Evolutionary conservation across 2,113 vertebrate species (phyloP), one percentile per base, ranked within the genome.

Genomic region (Cacatua alba): DNA sequence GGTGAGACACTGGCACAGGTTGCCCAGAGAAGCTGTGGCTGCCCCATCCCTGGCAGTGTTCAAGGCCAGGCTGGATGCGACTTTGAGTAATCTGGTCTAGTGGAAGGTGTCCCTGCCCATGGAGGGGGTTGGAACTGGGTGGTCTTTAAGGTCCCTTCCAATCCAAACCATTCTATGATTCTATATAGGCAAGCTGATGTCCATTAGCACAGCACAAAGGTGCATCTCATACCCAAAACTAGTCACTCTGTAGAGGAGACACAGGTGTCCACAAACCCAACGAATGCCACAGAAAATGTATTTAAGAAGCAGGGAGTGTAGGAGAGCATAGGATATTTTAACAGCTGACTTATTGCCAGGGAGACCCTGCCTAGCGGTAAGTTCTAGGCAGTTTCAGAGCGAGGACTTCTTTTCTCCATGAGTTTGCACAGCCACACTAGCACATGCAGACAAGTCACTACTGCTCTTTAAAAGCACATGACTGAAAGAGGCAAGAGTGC

Each of bases 381-480:
- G 10, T 4, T 2, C 29, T 83, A 7, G 16, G 28, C 16, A 51
- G 21, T 43, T 60, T 59, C 46, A 68, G 16, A 53, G 57, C 20
- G 55, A 25, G 21, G 28, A 25, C 35, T 82, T 43, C 14, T 55
- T 20, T 35, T 70, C 57, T 75, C 52, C 37, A 9, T 12, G n/a
- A 51, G 16, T 75, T 63, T 87, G 63, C 21, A 41, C 29, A 55
- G 37, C 41, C 18, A 2, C 52, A 74, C 11, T 17, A 46, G 43
- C 63, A 78, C 29, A 55, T 2, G 2, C 0, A 0, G 63, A 35
- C 53, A 70, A 17, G n/a, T 37, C 2, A 1, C 52, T 86, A 8
- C 17, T 75, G 5, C 44, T 67, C 12, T 20, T 33, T 25, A 49
- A 49, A 63, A 55, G 29, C 1, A 1, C 7, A 11, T 3, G 13